Evolutionary conservation across 1,140 invertebrate species (phyloP), one percentile per base, ranked within the genome.

Genomic region (Bicyclus anynana): DNA sequence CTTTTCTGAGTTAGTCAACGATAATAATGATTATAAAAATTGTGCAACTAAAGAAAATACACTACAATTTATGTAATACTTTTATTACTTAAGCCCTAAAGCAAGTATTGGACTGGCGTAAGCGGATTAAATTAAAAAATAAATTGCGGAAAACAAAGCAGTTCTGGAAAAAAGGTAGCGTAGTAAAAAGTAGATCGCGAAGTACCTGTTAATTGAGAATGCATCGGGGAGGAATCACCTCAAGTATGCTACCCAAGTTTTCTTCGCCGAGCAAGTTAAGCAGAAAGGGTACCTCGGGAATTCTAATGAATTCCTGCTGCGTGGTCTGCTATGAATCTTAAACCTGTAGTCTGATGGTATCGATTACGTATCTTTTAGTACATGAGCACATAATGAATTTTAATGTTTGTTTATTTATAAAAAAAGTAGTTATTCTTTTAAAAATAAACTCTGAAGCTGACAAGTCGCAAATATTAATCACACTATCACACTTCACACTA

Each of bases 221-320:
- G 37, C 26, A 44, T 29, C 26, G 23, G 16, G 17, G 47, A 58
- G 40, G 38, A 58, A 44, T 9, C 6, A 51, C 17, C 37, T 51
- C 16, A 35, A 58, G 18, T 58, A 58, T 51, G 35, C 55, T 58
- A 14, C 51, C 26, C 23, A 58, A 58, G 48, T 58, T 50, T 57
- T 57, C 55, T 58, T 13, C 12, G 20, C 23, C 21, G 12, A 44
- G 48, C 23, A 58, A 58, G 38, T 51, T 33, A 58, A 51, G 48
- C 38, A 33, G 55, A 12, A 51, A 50, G 10, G 37, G 48, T 51
- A 48, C 48, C 49, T 12, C 4, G 27, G 38, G 48, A 58, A 58
- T 58, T 51, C 48, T 58, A 58, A 58, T 58, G 48, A 58, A 58
- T 57, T 50, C 37, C 13, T 42, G 38, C 38, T 33, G 55, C 47